Evolutionary conservation across 2,888 invertebrate genomes (phyloP), one percentile per base, ranked within the genome.

Genomic region (Lathronympha strigana): DNA sequence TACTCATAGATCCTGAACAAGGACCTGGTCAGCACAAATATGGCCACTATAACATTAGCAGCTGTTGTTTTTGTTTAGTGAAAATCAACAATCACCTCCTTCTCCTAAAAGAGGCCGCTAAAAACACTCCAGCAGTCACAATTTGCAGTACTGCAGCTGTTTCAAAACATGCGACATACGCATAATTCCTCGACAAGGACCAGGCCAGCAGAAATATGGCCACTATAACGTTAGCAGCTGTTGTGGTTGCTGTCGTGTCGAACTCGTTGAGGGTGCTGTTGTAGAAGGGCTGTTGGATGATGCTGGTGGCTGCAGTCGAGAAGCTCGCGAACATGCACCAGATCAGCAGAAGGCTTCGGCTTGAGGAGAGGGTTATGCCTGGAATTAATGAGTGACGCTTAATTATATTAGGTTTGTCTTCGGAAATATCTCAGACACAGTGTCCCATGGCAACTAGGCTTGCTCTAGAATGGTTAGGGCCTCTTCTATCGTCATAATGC

Each of bases 291-390:
- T 90, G 90, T 25, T 87, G 88, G 1, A 91, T 80, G 2, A 92
- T 84, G 69, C 81, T 81, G 19, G 86, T 78, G 0, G 89, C 86
- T 0, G 88, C 88, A 0, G 88, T 86, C 0, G 92, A 77, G 69
- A 89, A 85, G 63, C 88, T 87, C 11, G 90, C 86, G 28, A 89
- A 79, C 82, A 90, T 87, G 68, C 91, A 89, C 88, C 89, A 90
- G 1, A 91, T 80, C 0, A 89, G 82, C 0, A 92, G 77, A 51
- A 89, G 81, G 70, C 84, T 88, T 61, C 84, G 83, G 74, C 77
- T 84, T 11, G 75, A 70, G 0, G 90, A 83, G 9, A 87, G 73
- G 1, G 89, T 84, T 51, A 92, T 81, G 28, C 90, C 92, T 92
- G 84, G 8, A 80, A 79, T 2, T 11, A 6, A 11, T 33, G 8